Conservation (phyloP, 2,888 invertebrate species). For the Napeogenes sylphis region DNA sequence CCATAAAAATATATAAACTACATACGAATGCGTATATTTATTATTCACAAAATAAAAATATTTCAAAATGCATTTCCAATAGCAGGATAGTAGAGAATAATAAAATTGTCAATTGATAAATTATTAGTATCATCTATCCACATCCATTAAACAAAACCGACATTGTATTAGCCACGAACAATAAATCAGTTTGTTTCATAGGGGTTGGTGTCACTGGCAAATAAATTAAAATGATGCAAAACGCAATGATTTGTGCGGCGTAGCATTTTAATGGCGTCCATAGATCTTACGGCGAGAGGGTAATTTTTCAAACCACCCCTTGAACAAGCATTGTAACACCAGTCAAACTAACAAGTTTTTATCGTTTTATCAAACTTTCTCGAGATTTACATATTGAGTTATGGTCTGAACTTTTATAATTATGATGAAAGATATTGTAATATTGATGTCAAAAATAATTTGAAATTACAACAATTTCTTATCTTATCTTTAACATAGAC, state of each 20-base stretch:
- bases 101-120: not conserved
- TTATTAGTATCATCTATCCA: not conserved
- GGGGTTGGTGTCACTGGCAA: constrained; percentile 31
- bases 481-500: not conserved
- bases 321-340: constrained; percentile 22
- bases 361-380: constrained; percentile 5
- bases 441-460: not conserved
- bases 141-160: not conserved
- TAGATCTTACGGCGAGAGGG: constrained; percentile 39
- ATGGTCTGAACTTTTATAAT: constrained; percentile 1
- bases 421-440: not conserved
- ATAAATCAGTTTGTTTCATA: constrained; percentile 19
- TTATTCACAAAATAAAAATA: too few species aligned
- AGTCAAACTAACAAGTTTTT: constrained; percentile 12
- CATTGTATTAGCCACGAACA: constrained; percentile 7
- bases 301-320: constrained; percentile 41
- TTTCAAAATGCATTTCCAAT: too few species aligned
- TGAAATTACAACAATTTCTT: not conserved
- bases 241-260: constrained; percentile 49
- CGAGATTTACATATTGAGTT: constrained; percentile 5
- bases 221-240: constrained; percentile 43
- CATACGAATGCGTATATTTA: too few species aligned
- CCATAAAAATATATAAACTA: too few species aligned
- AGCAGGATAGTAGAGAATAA: too few species aligned
- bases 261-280: constrained; percentile 42